Evolutionary conservation across 2,888 invertebrate genomes (phyloP).

Genomic region (Physocephala rufipes): DNA sequence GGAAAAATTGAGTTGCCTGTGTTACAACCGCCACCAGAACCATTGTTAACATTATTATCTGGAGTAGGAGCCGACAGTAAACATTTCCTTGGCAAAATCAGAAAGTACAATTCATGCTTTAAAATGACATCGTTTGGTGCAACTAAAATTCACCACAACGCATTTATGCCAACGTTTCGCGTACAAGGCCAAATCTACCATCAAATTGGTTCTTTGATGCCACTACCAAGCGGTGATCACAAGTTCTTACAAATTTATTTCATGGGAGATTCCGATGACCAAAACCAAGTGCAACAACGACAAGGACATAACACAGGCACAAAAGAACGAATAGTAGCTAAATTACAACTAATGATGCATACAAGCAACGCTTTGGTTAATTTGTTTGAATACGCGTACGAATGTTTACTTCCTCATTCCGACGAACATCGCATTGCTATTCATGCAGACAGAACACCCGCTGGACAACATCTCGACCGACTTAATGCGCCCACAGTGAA

Average conservation of each 20-base stretch:
- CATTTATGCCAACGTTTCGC: slow-evolving; percentile 10
- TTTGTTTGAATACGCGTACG: too few species aligned
- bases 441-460: too few species aligned
- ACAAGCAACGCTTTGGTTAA: neutral
- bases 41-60: too few species aligned
- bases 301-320: neutral
- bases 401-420: too few species aligned
- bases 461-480: neutral
- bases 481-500: neutral
- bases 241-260: slow-evolving; percentile 40
- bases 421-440: too few species aligned
- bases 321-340: neutral
- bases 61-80: too few species aligned
- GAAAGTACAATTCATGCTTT: slow-evolving; percentile 34
- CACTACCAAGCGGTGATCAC: slow-evolving; percentile 11
- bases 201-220: slow-evolving; percentile 10
- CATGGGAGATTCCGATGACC: slow-evolving; percentile 18
- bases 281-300: neutral
- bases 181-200: slow-evolving; percentile 28
- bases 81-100: slow-evolving; percentile 21
- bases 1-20: too few species aligned
- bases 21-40: too few species aligned
- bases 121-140: slow-evolving; percentile 35
- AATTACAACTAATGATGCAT: neutral
- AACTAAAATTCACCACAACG: neutral